Conservation (phyloP, 2,797 vertebrate species). For the Diglossa cyanea region DNA sequence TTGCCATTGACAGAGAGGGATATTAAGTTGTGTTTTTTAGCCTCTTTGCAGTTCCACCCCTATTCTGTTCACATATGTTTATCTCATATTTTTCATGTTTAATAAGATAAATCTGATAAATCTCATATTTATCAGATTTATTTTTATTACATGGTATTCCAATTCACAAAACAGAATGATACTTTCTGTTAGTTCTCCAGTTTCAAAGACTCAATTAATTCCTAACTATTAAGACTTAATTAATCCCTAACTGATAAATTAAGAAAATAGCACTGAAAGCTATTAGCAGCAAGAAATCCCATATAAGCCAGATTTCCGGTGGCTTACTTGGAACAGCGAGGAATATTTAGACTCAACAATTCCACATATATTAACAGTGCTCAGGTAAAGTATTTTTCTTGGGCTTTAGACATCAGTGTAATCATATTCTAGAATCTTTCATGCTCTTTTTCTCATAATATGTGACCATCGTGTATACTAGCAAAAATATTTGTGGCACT, state of each 20-base stretch:
- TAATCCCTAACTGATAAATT: not conserved
- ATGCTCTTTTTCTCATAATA: not conserved
- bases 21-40: not conserved
- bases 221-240: too few relatives aligned
- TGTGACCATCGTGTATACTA: not conserved
- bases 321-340: not conserved
- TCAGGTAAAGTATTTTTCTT: not conserved
- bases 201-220: not conserved
- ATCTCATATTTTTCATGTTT: not conserved
- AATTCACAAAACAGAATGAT: not conserved
- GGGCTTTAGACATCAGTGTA: not conserved
- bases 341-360: not conserved
- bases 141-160: not conserved
- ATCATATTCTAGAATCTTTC: not conserved
- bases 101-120: not conserved
- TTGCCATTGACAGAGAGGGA: not conserved
- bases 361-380: rapidly evolving
- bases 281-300: not conserved
- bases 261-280: not conserved
- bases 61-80: not conserved
- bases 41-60: not conserved
- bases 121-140: not conserved
- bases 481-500: not conserved
- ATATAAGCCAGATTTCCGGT: not conserved
- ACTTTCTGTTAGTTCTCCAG: not conserved